These are phyloP conservation scores for Darevskia nairensis DNA, from an alignment of 2,797 vertebrate genomes.

Conservation along the genomic window DNA sequence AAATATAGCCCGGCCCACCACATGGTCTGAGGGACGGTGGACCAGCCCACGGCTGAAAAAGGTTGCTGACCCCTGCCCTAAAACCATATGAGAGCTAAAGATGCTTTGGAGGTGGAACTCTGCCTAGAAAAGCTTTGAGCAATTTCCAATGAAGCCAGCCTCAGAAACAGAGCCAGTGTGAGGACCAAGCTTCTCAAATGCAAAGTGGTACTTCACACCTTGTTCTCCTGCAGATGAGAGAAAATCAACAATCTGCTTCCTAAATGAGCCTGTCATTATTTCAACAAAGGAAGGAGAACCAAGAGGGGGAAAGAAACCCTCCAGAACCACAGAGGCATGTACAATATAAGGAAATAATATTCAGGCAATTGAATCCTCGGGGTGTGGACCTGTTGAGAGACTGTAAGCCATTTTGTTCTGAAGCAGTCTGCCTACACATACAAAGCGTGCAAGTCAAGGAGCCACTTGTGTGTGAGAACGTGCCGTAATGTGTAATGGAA, in stretches of 20 bases:
- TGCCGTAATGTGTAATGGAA: slow-evolving; percentile 28
- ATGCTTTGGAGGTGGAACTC: background rate
- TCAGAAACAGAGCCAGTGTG: background rate
- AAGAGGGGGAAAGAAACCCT: background rate
- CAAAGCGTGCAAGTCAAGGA: slow-evolving; percentile 13
- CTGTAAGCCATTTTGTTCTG: slow-evolving; percentile 15
- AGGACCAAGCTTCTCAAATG: slow-evolving; percentile 11
- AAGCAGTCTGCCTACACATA: background rate
- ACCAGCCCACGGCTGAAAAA: too few relatives aligned
- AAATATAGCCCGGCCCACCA: too few relatives aligned
- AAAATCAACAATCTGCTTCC: slow-evolving; percentile 9
- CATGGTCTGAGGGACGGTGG: too few relatives aligned
- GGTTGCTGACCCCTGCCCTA: background rate
- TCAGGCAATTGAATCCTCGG: slow-evolving; percentile 27
- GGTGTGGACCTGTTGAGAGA: slow-evolving; percentile 4
- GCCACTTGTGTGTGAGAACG: slow-evolving; percentile 36
- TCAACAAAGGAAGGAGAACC: slow-evolving; percentile 38
- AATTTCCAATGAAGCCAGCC: too few relatives aligned
- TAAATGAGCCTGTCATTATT: slow-evolving; percentile 25
- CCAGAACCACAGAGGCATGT: slow-evolving; percentile 17
- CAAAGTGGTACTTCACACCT: slow-evolving; percentile 17
- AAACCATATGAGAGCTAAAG: background rate
- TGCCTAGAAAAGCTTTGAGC: background rate
- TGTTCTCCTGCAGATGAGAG: slow-evolving; percentile 17
- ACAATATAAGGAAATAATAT: slow-evolving; percentile 42